A percentile compares a stretch with the other conserved stretches of the same genome.
phyloP scores from a whole-genome alignment of 2,113 vertebrate species.

The Tonatia bakeri region DNA sequence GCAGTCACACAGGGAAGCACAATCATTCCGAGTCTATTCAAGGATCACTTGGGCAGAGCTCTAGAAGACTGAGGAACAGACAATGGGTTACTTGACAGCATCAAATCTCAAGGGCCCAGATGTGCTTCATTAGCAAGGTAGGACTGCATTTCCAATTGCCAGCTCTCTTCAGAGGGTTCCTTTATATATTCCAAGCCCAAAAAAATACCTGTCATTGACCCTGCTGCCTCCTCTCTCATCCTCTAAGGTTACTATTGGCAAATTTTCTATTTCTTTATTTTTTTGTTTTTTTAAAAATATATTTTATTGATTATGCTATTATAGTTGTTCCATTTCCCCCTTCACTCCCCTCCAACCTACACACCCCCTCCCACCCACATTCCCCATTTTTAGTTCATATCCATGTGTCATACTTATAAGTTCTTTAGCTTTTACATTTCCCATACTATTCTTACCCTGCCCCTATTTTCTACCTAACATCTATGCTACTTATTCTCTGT shows the following conservation, averaged over 20 bases:
- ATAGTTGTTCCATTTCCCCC: too few species aligned
- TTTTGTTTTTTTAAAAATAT: too few species aligned
- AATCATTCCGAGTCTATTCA: constrained; percentile 39
- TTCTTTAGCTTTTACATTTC: too few species aligned
- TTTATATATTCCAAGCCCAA: neutral
- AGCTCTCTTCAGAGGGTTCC: neutral
- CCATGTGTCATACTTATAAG: too few species aligned
- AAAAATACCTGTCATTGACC: neutral
- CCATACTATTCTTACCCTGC: too few species aligned
- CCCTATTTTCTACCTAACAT: too few species aligned
- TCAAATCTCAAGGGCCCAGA: neutral
- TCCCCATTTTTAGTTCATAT: too few species aligned
- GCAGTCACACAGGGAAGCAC: constrained; percentile 38
- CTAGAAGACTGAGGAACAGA: constrained; percentile 41
- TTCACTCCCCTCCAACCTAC: too few species aligned
- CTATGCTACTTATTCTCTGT: too few species aligned
- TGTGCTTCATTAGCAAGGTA: constrained; percentile 4
- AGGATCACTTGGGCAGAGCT: constrained; percentile 35
- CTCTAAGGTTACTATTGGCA: neutral
- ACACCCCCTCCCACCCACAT: too few species aligned
- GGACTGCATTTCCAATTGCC: neutral
- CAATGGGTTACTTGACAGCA: constrained; percentile 31
- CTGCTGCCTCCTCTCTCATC: neutral
- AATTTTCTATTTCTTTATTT: constrained; percentile 26
- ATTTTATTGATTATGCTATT: too few species aligned